Base-by-base conservation (phyloP, 2,113 vertebrate species). In the Grammomys dolichurus region DNA sequence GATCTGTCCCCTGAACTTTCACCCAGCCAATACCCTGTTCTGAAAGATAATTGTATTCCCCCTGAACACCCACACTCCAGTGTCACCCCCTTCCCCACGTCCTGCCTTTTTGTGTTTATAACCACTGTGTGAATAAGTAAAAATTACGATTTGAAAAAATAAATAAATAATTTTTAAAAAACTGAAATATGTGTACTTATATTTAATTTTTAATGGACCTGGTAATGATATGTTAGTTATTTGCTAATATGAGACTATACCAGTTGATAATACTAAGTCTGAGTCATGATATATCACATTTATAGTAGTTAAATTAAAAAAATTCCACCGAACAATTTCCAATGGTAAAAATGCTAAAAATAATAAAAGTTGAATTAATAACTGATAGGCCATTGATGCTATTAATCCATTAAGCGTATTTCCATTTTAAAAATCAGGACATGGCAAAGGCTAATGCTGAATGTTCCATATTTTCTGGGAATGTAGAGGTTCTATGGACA, bases 291-390 rank as follows among this genome's bases (percentile, higher is more conserved):
- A 81, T 91, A 31, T 46, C 65, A 5, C 80, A 58, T 9, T 73
- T 17, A 75, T 36, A 82, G 19, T 7, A 91, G 80, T 89, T 40
- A 90, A 89, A 54, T 75, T 46, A 75, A 85, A 81, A 65, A 86
- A 95, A 33, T 78, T 90, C 13, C 22, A 93, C 10, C 65, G 54
- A 89, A 72, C 16, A 67, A 65, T 92, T 46, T 40, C 2, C 24
- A 87, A 36, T 80, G n/a, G 7, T 60, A 20, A 87, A 90, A 90
- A 80, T 40, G 26, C 10, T 67, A 20, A 84, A 90, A 87, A 70
- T 60, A 93, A 16, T 72, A 2, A 78, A 87, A 84, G 40, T 36
- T 22, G 76, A 92, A 51, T 95, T 67, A 90, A 78, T 84, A 90
- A 95, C 12, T 12, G 77, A 28, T 24, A 95, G 8, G 12, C 13